Base-by-base conservation (phyloP, 2,113 vertebrate genomes). In the Anguilla rostrata region DNA sequence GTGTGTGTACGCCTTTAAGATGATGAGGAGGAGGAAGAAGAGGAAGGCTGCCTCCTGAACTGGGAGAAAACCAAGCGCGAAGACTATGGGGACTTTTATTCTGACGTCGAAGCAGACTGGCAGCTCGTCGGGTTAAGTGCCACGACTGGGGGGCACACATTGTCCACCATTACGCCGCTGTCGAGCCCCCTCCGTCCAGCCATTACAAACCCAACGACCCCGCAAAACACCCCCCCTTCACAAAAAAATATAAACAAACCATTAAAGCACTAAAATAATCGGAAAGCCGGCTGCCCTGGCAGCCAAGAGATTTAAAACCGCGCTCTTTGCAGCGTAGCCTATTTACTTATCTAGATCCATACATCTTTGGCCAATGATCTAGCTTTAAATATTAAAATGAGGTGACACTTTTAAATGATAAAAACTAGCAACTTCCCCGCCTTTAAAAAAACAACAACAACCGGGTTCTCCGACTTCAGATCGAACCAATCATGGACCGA, bases 81-180 rank as follows among this genome's bases (percentile, higher is more conserved):
- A 94, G 92, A 94, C 94, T 94, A 93, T 88, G 81, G 87, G 91
- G 94, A 95, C 95, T 96, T 90, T 95, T 95, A 97, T 96, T 97
- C 93, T 96, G 95, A 97, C 95, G 97, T 91, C 93, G 91, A 93
- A 93, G 92, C 92, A 91, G 91, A 90, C 89, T 93, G 95, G 91
- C 92, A 90, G 90, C 82, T 90, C 89, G 89, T 87, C 90, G 94
- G 92, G 93, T 92, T 92, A 92, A 90, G 93, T 94, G 96, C 94
- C 93, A 94, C 92, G 91, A 91, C 90, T 91, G 88, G 92, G 92
- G 43, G 94, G 91, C 90, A 90, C 75, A 85, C 82, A 53, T 29
- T 85, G 92, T 90, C 87, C 92, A 95, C 91, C 90, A 91, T 93
- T 88, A 90, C 90, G 87, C 88, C 90, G 85, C 80, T 79, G 84